phyloP scores from a whole-genome alignment of 2,888 invertebrate genomes.

The Pheosia tremula region DNA sequence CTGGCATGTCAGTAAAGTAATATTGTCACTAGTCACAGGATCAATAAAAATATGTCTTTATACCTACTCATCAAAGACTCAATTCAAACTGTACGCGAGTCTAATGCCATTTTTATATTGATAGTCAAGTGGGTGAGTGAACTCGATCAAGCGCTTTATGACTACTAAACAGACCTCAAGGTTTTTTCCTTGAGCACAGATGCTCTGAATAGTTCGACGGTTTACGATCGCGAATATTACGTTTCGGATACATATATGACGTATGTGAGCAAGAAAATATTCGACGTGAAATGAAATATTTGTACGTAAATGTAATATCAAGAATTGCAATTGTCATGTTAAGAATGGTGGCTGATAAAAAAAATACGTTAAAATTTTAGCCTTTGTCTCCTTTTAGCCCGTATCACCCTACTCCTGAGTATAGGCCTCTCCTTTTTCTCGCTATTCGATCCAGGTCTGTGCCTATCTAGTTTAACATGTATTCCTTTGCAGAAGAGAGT shows the following conservation, averaged over 20 bases:
- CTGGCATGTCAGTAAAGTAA: too few species aligned
- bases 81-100: background rate
- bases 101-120: background rate
- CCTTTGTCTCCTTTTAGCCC: too few species aligned
- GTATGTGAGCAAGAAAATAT: slow-evolving; percentile 30
- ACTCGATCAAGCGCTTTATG: background rate
- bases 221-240: slow-evolving; percentile 62
- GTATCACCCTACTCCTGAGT: too few species aligned
- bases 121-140: background rate
- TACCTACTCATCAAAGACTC: too few species aligned
- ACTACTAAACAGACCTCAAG: slow-evolving; percentile 24
- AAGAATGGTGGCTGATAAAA: slow-evolving; percentile 27
- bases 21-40: too few species aligned
- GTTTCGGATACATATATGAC: slow-evolving; percentile 47
- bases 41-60: too few species aligned
- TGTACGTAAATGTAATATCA: slow-evolving; percentile 21
- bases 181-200: slow-evolving; percentile 54
- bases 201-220: slow-evolving; percentile 57
- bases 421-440: too few species aligned
- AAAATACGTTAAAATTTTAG: too few species aligned
- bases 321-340: slow-evolving; percentile 17
- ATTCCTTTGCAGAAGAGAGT: too few species aligned
- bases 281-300: slow-evolving; percentile 15
- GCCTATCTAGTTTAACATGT: too few species aligned
- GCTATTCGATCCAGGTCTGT: too few species aligned